Evolutionary conservation across 2,113 vertebrate genomes (phyloP).

Genomic region (Craseonycteris thonglongyai): DNA sequence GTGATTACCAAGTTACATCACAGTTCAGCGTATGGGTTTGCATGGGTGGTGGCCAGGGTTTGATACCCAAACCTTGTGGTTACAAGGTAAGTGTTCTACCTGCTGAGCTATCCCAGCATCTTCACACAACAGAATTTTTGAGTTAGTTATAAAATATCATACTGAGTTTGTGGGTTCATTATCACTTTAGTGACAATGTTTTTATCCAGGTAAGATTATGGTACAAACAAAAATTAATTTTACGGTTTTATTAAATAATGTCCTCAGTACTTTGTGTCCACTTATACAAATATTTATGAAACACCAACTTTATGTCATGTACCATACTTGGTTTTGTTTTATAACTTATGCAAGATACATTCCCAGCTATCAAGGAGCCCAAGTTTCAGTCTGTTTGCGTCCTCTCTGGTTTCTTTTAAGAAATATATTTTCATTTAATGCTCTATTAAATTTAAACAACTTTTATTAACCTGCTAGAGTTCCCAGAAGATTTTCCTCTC

Average conservation of each 20-base stretch:
- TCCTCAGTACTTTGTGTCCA: neutral
- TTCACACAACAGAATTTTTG: neutral
- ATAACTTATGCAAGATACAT: neutral
- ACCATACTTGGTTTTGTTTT: neutral
- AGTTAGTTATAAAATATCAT: neutral
- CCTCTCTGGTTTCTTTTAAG: neutral
- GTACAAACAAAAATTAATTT: neutral
- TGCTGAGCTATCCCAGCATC: too few species aligned
- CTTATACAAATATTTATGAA: neutral
- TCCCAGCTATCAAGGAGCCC: neutral
- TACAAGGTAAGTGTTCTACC: too few species aligned
- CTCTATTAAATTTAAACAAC: neutral
- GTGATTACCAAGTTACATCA: too few species aligned
- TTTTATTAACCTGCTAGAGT: neutral
- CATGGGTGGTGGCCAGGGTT: too few species aligned
- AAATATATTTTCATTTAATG: neutral
- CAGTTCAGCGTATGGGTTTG: too few species aligned
- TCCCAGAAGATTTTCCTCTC: fast-evolving
- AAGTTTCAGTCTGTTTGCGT: neutral
- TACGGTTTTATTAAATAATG: neutral
- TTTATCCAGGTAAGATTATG: neutral
- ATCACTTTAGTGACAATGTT: neutral
- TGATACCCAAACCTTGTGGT: too few species aligned
- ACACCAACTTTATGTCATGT: neutral
- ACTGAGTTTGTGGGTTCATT: neutral